Percentiles rank a stretch among this genome's conserved stretches.
These are phyloP conservation scores for Catostylus mosaicus DNA, from an alignment of 30 jellyfish, hydroid and myxozoan genomes.

Conservation along the genomic window DNA sequence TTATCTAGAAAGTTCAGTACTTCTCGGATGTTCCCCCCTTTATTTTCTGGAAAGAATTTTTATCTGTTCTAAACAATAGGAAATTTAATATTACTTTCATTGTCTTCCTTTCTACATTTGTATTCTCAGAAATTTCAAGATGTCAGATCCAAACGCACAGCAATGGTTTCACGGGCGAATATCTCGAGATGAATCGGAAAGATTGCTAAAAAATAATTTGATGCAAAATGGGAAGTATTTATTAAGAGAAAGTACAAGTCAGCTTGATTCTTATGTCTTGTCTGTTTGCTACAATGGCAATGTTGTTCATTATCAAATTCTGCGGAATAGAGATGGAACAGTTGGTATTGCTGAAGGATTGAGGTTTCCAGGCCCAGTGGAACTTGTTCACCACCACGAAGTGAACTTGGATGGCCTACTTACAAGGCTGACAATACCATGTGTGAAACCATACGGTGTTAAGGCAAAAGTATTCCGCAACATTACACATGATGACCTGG, in stretches of 20 bases:
- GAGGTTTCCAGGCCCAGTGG: slow-evolving; percentile 95
- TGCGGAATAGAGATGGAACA: slow-evolving; percentile 84
- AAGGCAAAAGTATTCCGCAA: slow-evolving; percentile 87
- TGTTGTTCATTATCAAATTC: slow-evolving; percentile 87
- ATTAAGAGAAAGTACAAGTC: slow-evolving; percentile 85
- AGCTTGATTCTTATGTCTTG: slow-evolving; percentile 75
- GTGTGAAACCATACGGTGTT: slow-evolving; percentile 83
- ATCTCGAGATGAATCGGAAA: slow-evolving; percentile 87
- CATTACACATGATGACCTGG: slow-evolving; percentile 92
- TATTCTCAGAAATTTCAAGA: neutral
- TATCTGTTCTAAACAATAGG: no score
- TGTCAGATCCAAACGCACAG: slow-evolving; percentile 92
- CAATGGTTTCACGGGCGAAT: slow-evolving; percentile 98
- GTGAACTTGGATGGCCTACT: slow-evolving; percentile 88
- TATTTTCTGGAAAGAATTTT: no score
- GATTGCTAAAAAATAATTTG: slow-evolving; percentile 50
- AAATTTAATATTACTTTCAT: neutral
- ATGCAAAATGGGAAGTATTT: slow-evolving; percentile 85
- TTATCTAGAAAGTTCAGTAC: no score
- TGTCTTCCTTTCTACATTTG: neutral
- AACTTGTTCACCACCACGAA: slow-evolving; percentile 87
- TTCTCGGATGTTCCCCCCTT: no score
- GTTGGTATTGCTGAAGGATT: slow-evolving; percentile 96
- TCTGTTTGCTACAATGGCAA: slow-evolving; percentile 82
- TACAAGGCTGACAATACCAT: slow-evolving; percentile 76